Percentiles rank a stretch among this genome's conserved stretches.
phyloP scores from a whole-genome alignment of 1,140 invertebrate genomes.

The Melitaea cinxia region DNA sequence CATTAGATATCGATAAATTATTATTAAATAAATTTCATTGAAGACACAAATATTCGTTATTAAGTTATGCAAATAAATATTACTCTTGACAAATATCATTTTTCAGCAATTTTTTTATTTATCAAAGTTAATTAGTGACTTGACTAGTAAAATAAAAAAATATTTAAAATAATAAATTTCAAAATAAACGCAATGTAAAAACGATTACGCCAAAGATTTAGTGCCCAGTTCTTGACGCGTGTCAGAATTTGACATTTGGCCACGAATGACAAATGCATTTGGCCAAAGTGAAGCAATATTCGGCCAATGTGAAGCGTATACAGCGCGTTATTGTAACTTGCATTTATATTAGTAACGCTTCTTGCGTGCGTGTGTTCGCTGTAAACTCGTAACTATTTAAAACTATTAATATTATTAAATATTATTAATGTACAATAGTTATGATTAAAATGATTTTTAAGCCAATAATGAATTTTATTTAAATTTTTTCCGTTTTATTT shows the following conservation, averaged over 20 bases:
- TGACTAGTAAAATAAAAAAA: too few species aligned
- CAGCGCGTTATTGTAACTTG: conserved; percentile 38
- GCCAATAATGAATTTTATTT: conserved; percentile 43
- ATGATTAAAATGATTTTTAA: conserved; percentile 79
- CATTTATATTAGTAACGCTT: conserved; percentile 63
- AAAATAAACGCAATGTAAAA: conserved; percentile 10
- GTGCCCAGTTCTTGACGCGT: not conserved
- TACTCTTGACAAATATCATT: too few species aligned
- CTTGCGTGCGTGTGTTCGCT: conserved; percentile 52
- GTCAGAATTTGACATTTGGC: not conserved
- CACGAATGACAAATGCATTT: not conserved
- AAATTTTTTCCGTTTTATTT: not conserved
- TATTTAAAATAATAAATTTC: conserved; percentile 11
- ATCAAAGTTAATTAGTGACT: too few species aligned
- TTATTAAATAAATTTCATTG: too few species aligned
- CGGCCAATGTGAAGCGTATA: conserved; percentile 6
- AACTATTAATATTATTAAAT: conserved; percentile 66
- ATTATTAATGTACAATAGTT: conserved; percentile 78
- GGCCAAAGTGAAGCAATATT: not conserved
- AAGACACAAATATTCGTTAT: too few species aligned
- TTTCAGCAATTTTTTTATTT: too few species aligned
- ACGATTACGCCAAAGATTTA: conserved; percentile 23
- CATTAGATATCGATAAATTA: too few species aligned
- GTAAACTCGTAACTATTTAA: conserved; percentile 64
- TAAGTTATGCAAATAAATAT: too few species aligned